Evolutionary conservation across 1,140 invertebrate species (phyloP).

Genomic region (Chlorops oryzae): DNA sequence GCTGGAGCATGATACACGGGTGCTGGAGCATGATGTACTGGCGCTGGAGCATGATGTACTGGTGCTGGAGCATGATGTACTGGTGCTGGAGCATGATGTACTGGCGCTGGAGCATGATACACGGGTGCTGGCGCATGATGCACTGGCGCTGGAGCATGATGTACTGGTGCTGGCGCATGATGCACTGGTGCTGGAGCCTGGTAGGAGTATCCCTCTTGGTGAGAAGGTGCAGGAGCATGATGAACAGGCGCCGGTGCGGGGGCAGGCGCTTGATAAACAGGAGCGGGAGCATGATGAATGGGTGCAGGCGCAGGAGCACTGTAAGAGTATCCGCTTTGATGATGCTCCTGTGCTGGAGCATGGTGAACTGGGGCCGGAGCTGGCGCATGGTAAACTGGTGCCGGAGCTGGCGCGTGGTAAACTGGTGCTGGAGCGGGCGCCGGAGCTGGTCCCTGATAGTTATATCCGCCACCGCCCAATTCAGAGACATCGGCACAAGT

Average conservation of each 20-base stretch:
- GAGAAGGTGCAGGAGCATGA: background rate
- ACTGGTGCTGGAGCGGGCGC: constrained; percentile 1
- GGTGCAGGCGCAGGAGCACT: too few species aligned
- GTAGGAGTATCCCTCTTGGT: background rate
- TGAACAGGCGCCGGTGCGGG: background rate
- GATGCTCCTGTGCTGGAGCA: constrained; percentile 1
- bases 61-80: constrained; percentile 5
- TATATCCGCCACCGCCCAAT: too few species aligned
- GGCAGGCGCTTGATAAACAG: background rate
- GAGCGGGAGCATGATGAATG: constrained; percentile 4
- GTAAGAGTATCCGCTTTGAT: background rate
- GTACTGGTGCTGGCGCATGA: constrained; percentile 5
- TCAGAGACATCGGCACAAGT: too few species aligned
- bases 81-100: constrained; percentile 4
- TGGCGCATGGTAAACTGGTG: background rate
- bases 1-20: background rate
- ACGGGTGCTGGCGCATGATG: background rate
- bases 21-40: background rate
- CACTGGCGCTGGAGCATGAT: background rate
- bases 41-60: constrained; percentile 4
- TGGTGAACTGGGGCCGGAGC: background rate
- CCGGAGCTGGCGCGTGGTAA: constrained; percentile 1
- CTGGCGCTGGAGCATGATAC: background rate
- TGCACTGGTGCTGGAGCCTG: background rate
- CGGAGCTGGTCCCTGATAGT: background rate